Evolutionary conservation across 1,140 invertebrate genomes (phyloP).

Genomic region (Bombus turneri): DNA sequence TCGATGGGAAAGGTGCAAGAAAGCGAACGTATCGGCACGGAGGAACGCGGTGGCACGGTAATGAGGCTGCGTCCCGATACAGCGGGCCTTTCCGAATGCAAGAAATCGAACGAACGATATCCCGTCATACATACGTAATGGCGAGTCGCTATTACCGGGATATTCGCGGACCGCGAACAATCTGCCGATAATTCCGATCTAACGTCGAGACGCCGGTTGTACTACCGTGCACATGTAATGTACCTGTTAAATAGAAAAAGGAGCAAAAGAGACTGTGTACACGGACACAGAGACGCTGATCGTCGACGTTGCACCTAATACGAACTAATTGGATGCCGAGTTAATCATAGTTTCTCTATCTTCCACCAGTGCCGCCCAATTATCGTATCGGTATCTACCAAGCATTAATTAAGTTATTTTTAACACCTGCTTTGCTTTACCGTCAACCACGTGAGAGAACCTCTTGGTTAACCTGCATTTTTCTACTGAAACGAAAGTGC

Average conservation of each 20-base stretch:
- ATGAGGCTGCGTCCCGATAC: conserved; percentile 29
- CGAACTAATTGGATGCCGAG: conserved; percentile 72
- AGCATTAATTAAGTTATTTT: conserved; percentile 79
- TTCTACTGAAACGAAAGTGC: neutral
- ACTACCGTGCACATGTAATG: neutral
- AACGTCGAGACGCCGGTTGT: conserved; percentile 48
- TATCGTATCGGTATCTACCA: conserved; percentile 60
- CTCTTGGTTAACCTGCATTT: neutral
- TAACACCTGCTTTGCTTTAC: conserved; percentile 57
- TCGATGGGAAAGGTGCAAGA: conserved; percentile 19
- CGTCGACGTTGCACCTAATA: conserved; percentile 59
- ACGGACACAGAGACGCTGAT: neutral
- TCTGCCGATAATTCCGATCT: conserved; percentile 70
- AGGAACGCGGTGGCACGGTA: conserved; percentile 43
- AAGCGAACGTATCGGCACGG: neutral
- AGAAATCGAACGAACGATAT: conserved; percentile 53
- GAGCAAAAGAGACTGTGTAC: neutral
- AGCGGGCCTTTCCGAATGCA: conserved; percentile 35
- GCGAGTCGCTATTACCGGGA: conserved; percentile 73
- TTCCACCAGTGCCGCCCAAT: conserved; percentile 60
- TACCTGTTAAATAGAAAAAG: neutral
- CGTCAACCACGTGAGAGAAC: neutral
- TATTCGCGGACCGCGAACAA: conserved; percentile 75
- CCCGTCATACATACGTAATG: conserved; percentile 67
- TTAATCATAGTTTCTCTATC: conserved; percentile 68